A percentile compares a stretch with the other conserved stretches of the same genome.
These are phyloP conservation scores for Clarias magur DNA, from an alignment of 2,113 vertebrate genomes.

Conservation along the genomic window DNA sequence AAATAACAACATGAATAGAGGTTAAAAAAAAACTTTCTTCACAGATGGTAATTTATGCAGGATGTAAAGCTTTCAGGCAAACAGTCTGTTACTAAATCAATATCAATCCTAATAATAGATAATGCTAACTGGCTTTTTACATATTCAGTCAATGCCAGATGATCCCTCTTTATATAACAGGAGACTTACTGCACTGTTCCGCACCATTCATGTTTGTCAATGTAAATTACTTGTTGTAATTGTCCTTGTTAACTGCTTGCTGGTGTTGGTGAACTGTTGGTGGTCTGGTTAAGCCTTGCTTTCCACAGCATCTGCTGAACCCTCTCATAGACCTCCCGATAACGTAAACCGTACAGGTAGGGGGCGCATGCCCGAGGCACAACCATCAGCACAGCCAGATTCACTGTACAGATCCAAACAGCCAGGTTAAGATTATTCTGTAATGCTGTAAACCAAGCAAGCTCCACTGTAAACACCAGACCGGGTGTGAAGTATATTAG, in stretches of 20 bases:
- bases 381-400: conserved; percentile 72
- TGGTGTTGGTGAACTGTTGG: conserved; percentile 1
- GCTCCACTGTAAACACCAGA: conserved; percentile 71
- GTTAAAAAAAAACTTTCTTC: background rate
- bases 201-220: too few species aligned
- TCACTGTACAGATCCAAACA: conserved; percentile 72
- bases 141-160: background rate
- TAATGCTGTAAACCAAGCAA: conserved; percentile 59
- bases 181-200: background rate
- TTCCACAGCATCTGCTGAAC: conserved; percentile 63
- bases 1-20: background rate
- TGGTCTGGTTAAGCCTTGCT: conserved; percentile 47
- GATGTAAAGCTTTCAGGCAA: background rate
- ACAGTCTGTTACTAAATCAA: background rate
- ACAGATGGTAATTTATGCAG: background rate
- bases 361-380: conserved; percentile 74
- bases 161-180: background rate
- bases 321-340: conserved; percentile 70
- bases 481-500: conserved; percentile 73
- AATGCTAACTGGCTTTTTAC: background rate
- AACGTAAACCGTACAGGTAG: conserved; percentile 75
- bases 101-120: background rate
- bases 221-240: too few species aligned
- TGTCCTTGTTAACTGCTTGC: background rate
- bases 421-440: conserved; percentile 49